Base-by-base conservation (phyloP, 1,140 invertebrate species). In the Brachionus koreanus region DNA sequence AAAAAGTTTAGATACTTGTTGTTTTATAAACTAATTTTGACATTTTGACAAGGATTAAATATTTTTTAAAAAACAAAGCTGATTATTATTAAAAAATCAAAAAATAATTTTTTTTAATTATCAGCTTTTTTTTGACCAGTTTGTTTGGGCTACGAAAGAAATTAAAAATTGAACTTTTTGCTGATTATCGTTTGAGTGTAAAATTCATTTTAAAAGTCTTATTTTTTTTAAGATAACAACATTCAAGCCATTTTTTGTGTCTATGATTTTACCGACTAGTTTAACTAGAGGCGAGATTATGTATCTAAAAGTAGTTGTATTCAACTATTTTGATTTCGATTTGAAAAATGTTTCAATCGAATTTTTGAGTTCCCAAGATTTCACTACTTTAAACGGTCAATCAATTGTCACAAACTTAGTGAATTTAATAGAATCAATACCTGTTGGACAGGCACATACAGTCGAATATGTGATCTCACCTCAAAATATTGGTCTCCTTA, bases 261-360 rank as follows among this genome's bases (percentile, higher is more conserved):
- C 92, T 2, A 86, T 95, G 13, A 93, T 94, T 85, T 89, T 98
- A 7, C 97, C 97, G 0, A 95, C 95, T 85, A 93, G 93, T 0
- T 92, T 99, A 1, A 93, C 95, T 83, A 91, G 93, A 74, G 96
- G 95, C 82, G 97, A 99, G 90, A 92, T 94, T 23, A 90, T 98
- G 52, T 93, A 93, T 0, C 90, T 98, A 81, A 93, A 97, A 77
- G 93, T 95, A 19, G 92, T 96, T 23, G 92, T 99, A 5, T 95
- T 95, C 87, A 99, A 98, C 88, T 95, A 97, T 19, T 61, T 49
- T 33, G 74, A 77, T 61, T 57, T 61, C 25, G 74, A 77, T 39
- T 19, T 77, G n/a, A 52, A 77, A 52, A 61, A 61, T 57, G 74
- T 77, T 5, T 49, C 19, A 12, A 37, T 77, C 3, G 52, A 52